A percentile compares a stretch with the other conserved stretches of the same genome.
phyloP scores from a whole-genome alignment of 2,113 vertebrate genomes.

The Mesoclemmys tuberculata region DNA sequence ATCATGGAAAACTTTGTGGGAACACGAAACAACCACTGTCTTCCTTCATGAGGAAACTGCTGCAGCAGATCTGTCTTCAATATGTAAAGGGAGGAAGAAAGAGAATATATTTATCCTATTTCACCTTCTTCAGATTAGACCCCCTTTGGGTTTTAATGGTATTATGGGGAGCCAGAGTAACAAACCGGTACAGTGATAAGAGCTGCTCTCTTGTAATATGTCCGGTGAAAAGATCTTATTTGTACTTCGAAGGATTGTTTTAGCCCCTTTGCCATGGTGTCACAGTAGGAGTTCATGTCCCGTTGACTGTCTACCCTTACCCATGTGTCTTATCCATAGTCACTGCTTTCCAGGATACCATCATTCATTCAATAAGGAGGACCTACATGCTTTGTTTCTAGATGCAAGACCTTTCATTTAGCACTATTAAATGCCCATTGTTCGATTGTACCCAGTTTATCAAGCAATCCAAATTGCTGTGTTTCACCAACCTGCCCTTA shows the following conservation, averaged over 20 bases:
- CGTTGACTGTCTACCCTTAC: neutral
- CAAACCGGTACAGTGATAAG: neutral
- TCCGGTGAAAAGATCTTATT: neutral
- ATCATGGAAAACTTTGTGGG: neutral
- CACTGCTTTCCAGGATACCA: neutral
- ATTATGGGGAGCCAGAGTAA: neutral
- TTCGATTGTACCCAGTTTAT: neutral
- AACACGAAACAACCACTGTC: neutral
- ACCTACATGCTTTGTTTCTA: neutral
- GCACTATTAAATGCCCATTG: neutral
- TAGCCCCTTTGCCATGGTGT: neutral
- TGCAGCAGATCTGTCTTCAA: neutral
- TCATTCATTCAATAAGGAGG: neutral
- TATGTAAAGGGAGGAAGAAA: fast-evolving
- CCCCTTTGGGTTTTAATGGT: neutral
- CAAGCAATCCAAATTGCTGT: neutral
- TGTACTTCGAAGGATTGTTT: neutral
- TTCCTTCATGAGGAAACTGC: neutral
- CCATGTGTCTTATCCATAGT: neutral
- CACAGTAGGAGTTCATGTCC: neutral
- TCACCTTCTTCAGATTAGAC: neutral
- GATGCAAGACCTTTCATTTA: fast-evolving
- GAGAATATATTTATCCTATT: neutral
- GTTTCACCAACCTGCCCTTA: neutral
- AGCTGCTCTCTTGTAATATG: neutral